Conservation (phyloP, 2,797 vertebrate species). For the Lacerta bilineata region DNA sequence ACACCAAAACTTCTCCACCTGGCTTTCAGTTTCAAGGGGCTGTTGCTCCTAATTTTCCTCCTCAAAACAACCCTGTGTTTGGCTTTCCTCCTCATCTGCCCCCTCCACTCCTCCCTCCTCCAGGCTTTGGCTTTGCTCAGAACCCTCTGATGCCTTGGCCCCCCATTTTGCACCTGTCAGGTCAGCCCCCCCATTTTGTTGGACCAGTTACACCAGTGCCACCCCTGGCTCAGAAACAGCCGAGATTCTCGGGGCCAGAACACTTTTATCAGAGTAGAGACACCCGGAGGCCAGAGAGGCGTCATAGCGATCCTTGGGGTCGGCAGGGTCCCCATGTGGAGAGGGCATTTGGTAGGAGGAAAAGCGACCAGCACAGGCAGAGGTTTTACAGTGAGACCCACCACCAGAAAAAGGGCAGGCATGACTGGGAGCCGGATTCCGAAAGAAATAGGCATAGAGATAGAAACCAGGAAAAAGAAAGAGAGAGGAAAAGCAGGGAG, state of each 20-base stretch:
- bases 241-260: slow-evolving; percentile 81
- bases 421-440: slow-evolving; percentile 84
- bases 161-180: slow-evolving; percentile 78
- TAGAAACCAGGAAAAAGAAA: slow-evolving; percentile 82
- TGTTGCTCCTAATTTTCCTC: slow-evolving; percentile 77
- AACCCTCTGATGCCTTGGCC: slow-evolving; percentile 84
- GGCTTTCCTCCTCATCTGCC: slow-evolving; percentile 84
- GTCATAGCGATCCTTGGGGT: slow-evolving; percentile 90
- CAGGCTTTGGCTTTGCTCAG: slow-evolving; percentile 84
- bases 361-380: slow-evolving; percentile 85
- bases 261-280: slow-evolving; percentile 85
- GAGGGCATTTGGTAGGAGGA: slow-evolving; percentile 83
- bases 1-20: slow-evolving; percentile 79
- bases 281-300: slow-evolving; percentile 85
- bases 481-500: slow-evolving; percentile 82
- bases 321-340: slow-evolving; percentile 84
- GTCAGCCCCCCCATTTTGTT: slow-evolving; percentile 80
- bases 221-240: slow-evolving; percentile 70
- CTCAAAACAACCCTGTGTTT: slow-evolving; percentile 80
- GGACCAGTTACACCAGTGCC: slow-evolving; percentile 79
- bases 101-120: slow-evolving; percentile 85
- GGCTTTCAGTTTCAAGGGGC: slow-evolving; percentile 82
- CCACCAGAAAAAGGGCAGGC: slow-evolving; percentile 88
- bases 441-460: slow-evolving; percentile 86
- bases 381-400: slow-evolving; percentile 88